phyloP scores from a whole-genome alignment of 2,888 invertebrate species.

The Ochropleura leucogaster region DNA sequence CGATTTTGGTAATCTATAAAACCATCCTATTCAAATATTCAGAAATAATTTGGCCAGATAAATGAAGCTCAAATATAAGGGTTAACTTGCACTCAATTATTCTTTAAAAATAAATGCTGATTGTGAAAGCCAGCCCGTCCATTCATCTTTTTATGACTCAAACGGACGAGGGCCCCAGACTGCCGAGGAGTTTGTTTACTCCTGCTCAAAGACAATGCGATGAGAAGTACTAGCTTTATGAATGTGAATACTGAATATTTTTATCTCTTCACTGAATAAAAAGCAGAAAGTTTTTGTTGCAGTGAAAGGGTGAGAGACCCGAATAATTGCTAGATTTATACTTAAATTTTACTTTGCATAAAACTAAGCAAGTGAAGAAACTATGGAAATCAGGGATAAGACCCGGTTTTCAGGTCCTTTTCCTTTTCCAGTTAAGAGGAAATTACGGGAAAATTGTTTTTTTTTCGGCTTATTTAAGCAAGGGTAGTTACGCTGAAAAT shows the following conservation, averaged over 20 bases:
- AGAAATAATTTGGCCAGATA: neutral
- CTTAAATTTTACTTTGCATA: neutral
- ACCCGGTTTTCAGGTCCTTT: neutral
- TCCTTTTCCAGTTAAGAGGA: neutral
- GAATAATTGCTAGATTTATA: neutral
- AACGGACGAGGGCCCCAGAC: constrained; percentile 28
- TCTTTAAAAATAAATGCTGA: constrained; percentile 25
- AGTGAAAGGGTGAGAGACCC: neutral
- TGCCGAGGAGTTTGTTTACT: constrained; percentile 51
- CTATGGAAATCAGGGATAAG: neutral
- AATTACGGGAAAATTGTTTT: neutral
- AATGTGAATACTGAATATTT: constrained; percentile 41
- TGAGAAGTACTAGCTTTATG: constrained; percentile 45
- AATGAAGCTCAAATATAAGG: neutral
- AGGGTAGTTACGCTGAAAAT: neutral
- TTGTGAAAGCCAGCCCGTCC: constrained; percentile 34
- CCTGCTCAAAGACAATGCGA: constrained; percentile 45
- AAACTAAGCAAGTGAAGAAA: neutral
- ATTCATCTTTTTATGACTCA: constrained; percentile 47
- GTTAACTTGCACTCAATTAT: constrained; percentile 6
- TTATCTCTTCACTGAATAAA: constrained; percentile 18
- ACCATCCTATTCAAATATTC: neutral
- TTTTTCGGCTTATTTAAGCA: neutral
- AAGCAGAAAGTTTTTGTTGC: neutral
- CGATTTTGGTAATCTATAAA: neutral